Conservation (phyloP, 2,113 vertebrate genomes). For the Naja naja region DNA sequence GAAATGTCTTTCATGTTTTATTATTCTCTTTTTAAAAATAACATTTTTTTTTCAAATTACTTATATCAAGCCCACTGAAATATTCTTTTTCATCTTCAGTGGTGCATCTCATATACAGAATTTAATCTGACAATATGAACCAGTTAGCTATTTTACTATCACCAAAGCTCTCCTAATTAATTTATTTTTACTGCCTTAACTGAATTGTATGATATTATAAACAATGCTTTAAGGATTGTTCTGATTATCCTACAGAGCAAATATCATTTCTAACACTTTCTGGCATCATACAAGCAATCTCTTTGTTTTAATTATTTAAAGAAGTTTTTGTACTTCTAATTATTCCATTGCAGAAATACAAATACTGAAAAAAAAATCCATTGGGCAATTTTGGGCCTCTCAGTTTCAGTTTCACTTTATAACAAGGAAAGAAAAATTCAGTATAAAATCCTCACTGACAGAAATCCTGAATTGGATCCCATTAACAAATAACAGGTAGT, state of each 20-base stretch:
- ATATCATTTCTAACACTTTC: conserved; percentile 26
- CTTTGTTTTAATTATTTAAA: conserved; percentile 1
- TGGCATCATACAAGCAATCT: conserved; percentile 27
- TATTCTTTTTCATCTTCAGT: conserved; percentile 5
- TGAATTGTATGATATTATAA: conserved; percentile 21
- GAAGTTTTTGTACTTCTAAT: conserved; percentile 27
- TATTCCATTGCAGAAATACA: background rate
- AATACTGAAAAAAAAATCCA: conserved; percentile 25
- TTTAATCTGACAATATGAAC: conserved; percentile 12
- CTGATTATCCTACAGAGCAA: conserved; percentile 29
- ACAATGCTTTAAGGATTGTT: conserved; percentile 31
- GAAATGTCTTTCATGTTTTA: conserved; percentile 16
- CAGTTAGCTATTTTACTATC: background rate
- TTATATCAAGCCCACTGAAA: conserved; percentile 10
- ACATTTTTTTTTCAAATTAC: background rate
- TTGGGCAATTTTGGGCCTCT: conserved; percentile 2
- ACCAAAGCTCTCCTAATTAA: conserved; percentile 18
- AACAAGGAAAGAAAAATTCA: background rate
- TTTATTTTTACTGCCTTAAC: conserved; percentile 32
- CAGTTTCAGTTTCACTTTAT: background rate
- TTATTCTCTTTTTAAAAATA: background rate
- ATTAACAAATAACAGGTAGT: conserved; percentile 12
- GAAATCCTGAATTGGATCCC: conserved; percentile 31
- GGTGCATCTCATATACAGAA: background rate
- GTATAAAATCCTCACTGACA: conserved; percentile 14